phyloP scores from a whole-genome alignment of 2,113 vertebrate species.

The Percopsis transmontana region DNA sequence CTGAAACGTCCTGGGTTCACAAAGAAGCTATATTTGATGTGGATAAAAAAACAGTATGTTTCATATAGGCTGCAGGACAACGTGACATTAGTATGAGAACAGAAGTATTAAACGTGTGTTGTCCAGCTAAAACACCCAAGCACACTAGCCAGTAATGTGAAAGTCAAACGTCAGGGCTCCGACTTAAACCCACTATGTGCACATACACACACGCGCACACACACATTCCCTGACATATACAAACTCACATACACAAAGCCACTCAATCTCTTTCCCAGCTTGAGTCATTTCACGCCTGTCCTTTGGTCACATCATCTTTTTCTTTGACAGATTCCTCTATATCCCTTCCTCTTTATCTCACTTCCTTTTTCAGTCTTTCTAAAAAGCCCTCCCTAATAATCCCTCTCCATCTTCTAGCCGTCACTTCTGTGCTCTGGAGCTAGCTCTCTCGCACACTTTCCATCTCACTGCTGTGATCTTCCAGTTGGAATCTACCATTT shows the following conservation, averaged over 20 bases:
- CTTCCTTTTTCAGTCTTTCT: background rate
- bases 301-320: conserved; percentile 48
- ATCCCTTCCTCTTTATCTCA: conserved; percentile 3
- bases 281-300: conserved; percentile 30
- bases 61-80: too few relatives aligned
- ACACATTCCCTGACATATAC: background rate
- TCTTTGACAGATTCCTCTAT: conserved; percentile 36
- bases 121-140: background rate
- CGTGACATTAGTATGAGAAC: too few relatives aligned
- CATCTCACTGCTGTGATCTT: conserved; percentile 60
- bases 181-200: background rate
- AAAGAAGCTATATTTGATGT: too few relatives aligned
- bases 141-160: background rate
- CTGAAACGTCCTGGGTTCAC: too few relatives aligned
- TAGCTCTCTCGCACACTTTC: conserved; percentile 45
- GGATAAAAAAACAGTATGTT: too few relatives aligned
- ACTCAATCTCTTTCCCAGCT: conserved; percentile 29
- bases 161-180: background rate
- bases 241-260: conserved; percentile 6
- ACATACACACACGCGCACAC: background rate
- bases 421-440: conserved; percentile 40
- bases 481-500: conserved; percentile 59
- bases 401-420: conserved; percentile 52
- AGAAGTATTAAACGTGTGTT: too few relatives aligned
- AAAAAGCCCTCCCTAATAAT: conserved; percentile 57